Conservation (phyloP, 1,140 invertebrate species). For the Microplitis demolitor region DNA sequence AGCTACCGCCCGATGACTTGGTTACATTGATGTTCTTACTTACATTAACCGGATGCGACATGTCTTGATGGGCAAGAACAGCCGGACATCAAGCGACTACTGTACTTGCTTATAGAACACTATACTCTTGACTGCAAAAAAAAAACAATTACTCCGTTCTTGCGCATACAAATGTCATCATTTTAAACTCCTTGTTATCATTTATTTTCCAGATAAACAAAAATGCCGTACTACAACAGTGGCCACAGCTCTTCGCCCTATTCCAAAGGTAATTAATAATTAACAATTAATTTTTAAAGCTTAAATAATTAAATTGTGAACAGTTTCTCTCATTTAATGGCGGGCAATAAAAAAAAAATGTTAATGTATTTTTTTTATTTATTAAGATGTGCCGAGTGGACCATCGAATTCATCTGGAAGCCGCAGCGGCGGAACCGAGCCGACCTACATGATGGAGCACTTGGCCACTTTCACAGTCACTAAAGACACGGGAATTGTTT, state of each 20-base stretch:
- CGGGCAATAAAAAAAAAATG: too few relatives aligned
- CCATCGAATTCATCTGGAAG: conserved; percentile 48
- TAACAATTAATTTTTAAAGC: neutral
- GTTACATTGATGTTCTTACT: neutral
- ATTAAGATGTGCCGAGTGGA: conserved; percentile 45
- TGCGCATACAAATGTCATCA: neutral
- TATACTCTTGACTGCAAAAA: too few relatives aligned
- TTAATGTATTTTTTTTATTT: conserved; percentile 26
- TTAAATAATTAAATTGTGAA: too few relatives aligned
- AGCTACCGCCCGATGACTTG: conserved; percentile 26
- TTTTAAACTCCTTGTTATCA: neutral
- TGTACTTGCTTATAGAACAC: too few relatives aligned
- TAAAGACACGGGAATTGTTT: conserved; percentile 83
- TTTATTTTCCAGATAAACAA: conserved; percentile 33
- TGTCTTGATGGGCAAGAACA: conserved; percentile 35
- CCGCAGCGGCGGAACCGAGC: conserved; percentile 65
- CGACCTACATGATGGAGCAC: conserved; percentile 91
- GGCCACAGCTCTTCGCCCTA: conserved; percentile 48
- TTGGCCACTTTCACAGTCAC: conserved; percentile 96
- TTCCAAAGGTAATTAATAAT: conserved; percentile 44
- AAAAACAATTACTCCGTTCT: conserved; percentile 6
- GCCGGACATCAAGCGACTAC: conserved; percentile 1
- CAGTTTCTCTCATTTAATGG: too few relatives aligned
- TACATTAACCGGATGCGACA: conserved; percentile 43
- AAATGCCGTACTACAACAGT: conserved; percentile 55